These are phyloP conservation scores for Noctua janthe DNA, from an alignment of 2,888 invertebrate genomes.

Conservation along the genomic window DNA sequence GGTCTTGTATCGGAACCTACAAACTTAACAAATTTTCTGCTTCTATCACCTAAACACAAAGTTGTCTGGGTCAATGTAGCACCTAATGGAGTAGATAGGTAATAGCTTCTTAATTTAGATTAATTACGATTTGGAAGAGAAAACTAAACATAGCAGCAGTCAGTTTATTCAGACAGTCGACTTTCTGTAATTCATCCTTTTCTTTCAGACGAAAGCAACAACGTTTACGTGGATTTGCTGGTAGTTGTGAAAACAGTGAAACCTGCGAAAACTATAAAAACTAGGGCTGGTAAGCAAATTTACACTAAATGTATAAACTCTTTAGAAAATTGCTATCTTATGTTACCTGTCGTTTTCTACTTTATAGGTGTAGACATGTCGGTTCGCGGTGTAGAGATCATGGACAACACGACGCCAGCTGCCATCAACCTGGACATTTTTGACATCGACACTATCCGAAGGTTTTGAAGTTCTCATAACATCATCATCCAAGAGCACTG, in stretches of 20 bases:
- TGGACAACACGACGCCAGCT: constrained; percentile 92
- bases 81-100: background rate
- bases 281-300: constrained; percentile 87
- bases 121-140: background rate
- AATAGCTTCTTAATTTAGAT: background rate
- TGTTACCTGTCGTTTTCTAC: constrained; percentile 21
- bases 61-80: background rate
- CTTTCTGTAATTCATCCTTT: background rate
- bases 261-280: constrained; percentile 91
- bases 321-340: background rate
- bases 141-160: background rate
- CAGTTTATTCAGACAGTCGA: background rate
- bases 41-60: background rate
- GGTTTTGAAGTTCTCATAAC: constrained; percentile 76
- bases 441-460: constrained; percentile 93
- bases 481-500: background rate
- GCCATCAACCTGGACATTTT: constrained; percentile 91
- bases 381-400: constrained; percentile 92
- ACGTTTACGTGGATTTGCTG: constrained; percentile 91
- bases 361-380: constrained; percentile 86
- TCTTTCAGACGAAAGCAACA: constrained; percentile 83
- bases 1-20: background rate
- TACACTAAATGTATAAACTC: background rate
- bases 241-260: constrained; percentile 92
- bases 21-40: background rate